These are phyloP conservation scores for Callyntrura guangdongensis DNA, from an alignment of 2,888 invertebrate genomes.

Conservation along the genomic window DNA sequence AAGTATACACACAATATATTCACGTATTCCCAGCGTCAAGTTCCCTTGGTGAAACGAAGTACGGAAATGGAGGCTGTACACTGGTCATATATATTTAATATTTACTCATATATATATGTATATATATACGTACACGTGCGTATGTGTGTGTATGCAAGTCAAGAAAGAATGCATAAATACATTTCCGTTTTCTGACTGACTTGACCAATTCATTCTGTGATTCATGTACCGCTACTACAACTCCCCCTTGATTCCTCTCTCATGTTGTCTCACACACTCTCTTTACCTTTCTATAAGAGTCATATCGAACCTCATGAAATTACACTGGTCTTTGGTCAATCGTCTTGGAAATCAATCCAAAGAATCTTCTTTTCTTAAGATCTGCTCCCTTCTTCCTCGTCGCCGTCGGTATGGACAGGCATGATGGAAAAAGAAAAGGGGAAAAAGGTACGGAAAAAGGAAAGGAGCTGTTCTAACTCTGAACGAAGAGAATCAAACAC, in stretches of 20 bases:
- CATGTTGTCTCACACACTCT: constrained; percentile 10
- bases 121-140: not conserved
- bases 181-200: not conserved
- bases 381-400: constrained; percentile 1
- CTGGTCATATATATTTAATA: not conserved
- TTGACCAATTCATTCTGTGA: constrained; percentile 29
- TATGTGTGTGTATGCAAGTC: not conserved
- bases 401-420: not conserved
- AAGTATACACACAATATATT: not conserved
- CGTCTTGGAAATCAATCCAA: constrained; percentile 72
- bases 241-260: constrained; percentile 12
- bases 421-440: constrained; percentile 12
- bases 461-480: constrained; percentile 9
- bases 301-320: constrained; percentile 48
- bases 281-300: constrained; percentile 19
- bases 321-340: constrained; percentile 71
- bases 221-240: not conserved
- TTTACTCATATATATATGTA: not conserved
- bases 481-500: constrained; percentile 39
- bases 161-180: constrained; percentile 22
- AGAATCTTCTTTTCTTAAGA: constrained; percentile 50
- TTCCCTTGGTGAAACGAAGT: not conserved
- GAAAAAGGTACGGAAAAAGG: constrained; percentile 22
- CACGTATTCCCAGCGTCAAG: not conserved
- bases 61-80: not conserved